Base-by-base conservation (phyloP, 2,888 invertebrate species). In the Oscheius sp. region DNA sequence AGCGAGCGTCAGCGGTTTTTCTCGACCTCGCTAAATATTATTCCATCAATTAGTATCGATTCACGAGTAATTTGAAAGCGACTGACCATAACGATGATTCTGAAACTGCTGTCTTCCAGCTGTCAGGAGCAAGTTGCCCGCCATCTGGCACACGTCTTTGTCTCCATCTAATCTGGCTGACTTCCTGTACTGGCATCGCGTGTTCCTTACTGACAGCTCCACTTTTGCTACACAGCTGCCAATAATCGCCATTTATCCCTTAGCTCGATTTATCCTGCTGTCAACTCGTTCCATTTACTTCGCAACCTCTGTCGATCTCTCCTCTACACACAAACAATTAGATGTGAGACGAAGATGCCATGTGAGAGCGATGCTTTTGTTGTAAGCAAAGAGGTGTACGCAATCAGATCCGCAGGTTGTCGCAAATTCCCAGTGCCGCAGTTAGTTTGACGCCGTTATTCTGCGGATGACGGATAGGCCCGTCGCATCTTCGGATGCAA, bases 381-480 rank as follows among this genome's bases (percentile, higher is more conserved):
- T 17, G 15, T 12, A n/a, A 34, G 12, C 37, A 34, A 5, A 4
- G 55, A 17, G 8, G 27, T 42, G 45, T 61, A 39, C 61, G 45
- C 61, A 15, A 37, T 37, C 34, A 33, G 39, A 33, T 33, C 33
- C 20, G n/a, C 33, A 31, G 17, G 15, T 20, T 23, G 57, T 34
- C 39, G 29, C 31, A 45, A 45, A 45, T 61, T 61, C 61, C 61
- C 61, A 61, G 17, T 29, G 61, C 61, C 45, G 61, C 45, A 45
- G 61, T 61, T 61, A 61, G 61, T 61, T 61, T 61, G 61, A 61
- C 45, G 61, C 61, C 61, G 61, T 61, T 61, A 61, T 61, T 61
- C 61, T 61, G 61, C 61, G 42, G 10, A 45, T 61, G 61, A 61
- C 61, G 61, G 61, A 61, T 61, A 5, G 61, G 42, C 29, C 12